Percentiles rank a stretch among this genome's conserved stretches.
phyloP scores from a whole-genome alignment of 2,113 vertebrate genomes.

The Sula dactylatra region DNA sequence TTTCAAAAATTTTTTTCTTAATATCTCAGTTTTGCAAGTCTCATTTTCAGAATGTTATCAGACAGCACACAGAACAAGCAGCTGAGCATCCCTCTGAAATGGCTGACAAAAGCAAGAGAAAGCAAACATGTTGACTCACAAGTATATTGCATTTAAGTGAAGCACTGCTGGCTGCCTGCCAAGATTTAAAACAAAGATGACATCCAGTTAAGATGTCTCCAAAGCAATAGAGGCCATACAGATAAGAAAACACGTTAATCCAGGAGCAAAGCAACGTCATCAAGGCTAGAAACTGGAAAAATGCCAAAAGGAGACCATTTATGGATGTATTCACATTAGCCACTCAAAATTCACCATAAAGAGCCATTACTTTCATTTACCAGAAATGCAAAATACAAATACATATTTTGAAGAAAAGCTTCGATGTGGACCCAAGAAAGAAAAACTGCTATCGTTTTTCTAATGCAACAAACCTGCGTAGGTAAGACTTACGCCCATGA shows the following conservation, averaged over 20 bases:
- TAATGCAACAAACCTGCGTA: fast-evolving
- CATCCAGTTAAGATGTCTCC: neutral
- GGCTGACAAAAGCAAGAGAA: neutral
- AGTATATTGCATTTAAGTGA: neutral
- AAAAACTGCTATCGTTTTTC: neutral
- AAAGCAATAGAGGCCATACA: neutral
- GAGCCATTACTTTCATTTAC: neutral
- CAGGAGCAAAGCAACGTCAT: neutral
- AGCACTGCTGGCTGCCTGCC: conserved; percentile 13
- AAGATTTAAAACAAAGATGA: neutral
- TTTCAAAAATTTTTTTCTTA: too few relatives aligned
- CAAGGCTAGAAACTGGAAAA: neutral
- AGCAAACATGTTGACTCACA: neutral
- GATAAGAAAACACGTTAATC: conserved; percentile 4
- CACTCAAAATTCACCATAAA: neutral
- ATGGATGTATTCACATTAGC: neutral
- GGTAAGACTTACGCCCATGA: fast-evolving
- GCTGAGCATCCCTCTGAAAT: neutral
- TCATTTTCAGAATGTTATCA: neutral
- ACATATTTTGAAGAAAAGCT: neutral
- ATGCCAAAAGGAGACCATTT: neutral
- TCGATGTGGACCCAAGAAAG: neutral
- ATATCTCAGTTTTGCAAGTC: neutral
- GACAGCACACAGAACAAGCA: neutral
- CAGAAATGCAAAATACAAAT: neutral